Evolutionary conservation across 2,113 vertebrate genomes (phyloP).

Genomic region (Stercorarius parasiticus): DNA sequence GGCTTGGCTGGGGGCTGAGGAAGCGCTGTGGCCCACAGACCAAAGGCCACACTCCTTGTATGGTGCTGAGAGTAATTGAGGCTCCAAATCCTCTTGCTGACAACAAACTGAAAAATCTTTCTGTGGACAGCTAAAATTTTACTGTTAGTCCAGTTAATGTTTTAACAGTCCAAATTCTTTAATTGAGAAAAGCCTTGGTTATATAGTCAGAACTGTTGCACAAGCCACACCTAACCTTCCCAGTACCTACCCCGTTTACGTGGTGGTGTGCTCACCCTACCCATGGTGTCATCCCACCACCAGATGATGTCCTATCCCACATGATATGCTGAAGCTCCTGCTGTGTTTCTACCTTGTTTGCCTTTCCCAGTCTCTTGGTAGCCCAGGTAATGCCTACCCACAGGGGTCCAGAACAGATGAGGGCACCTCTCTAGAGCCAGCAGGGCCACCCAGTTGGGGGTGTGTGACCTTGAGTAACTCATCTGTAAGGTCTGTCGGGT

Average conservation of each 20-base stretch:
- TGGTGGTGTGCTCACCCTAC: not conserved
- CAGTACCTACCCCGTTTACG: rapidly evolving
- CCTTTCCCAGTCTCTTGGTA: not conserved
- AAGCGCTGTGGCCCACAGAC: rapidly evolving
- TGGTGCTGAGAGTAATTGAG: not conserved
- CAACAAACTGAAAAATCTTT: not conserved
- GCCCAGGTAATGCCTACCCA: not conserved
- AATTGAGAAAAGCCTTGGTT: not conserved
- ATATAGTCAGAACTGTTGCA: not conserved
- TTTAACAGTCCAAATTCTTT: not conserved
- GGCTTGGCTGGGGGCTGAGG: not conserved
- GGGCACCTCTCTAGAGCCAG: not conserved
- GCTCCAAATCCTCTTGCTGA: not conserved
- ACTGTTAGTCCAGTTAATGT: not conserved
- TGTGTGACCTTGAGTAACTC: not conserved
- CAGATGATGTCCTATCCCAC: not conserved
- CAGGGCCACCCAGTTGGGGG: rapidly evolving
- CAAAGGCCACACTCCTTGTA: not conserved
- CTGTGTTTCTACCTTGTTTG: not conserved
- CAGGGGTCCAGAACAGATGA: not conserved
- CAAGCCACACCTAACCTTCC: not conserved
- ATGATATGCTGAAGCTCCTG: not conserved
- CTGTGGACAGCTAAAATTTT: not conserved
- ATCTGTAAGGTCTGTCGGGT: not conserved
- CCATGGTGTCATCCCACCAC: not conserved